Evolutionary conservation across 2,113 vertebrate genomes (phyloP).

Genomic region (Pseudolaguvia tuberculata): DNA sequence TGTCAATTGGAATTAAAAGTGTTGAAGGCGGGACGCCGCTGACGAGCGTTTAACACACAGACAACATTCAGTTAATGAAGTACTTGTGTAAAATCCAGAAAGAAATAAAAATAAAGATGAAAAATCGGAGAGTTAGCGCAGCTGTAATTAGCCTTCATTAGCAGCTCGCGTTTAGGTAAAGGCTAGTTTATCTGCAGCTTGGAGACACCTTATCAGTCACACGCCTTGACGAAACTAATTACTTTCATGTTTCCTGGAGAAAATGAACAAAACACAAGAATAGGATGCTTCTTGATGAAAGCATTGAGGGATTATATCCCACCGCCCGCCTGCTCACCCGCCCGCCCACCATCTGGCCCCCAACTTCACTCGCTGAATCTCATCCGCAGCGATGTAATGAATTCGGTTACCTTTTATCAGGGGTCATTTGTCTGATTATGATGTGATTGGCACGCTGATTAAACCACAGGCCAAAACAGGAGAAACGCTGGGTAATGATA

Average conservation of each 20-base stretch:
- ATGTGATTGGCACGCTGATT: slow-evolving; percentile 23
- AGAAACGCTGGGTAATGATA: not conserved
- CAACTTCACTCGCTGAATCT: not conserved
- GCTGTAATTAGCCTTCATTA: slow-evolving; percentile 20
- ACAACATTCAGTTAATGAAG: slow-evolving; percentile 7
- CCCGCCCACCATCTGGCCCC: too few species aligned
- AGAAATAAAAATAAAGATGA: not conserved
- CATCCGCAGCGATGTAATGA: slow-evolving; percentile 10
- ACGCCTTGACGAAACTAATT: slow-evolving; percentile 39
- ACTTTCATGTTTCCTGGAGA: slow-evolving; percentile 22
- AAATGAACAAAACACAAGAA: slow-evolving; percentile 25
- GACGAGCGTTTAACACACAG: slow-evolving; percentile 23
- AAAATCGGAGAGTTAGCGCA: not conserved
- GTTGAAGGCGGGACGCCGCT: slow-evolving; percentile 35
- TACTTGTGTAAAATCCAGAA: not conserved
- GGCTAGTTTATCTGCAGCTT: slow-evolving; percentile 31
- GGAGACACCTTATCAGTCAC: slow-evolving; percentile 40
- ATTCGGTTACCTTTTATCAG: slow-evolving; percentile 17
- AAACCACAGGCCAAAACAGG: not conserved
- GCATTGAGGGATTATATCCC: slow-evolving; percentile 4
- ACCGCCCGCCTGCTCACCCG: not conserved
- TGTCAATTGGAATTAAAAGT: slow-evolving; percentile 72
- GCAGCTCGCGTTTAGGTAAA: not conserved
- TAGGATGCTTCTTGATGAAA: slow-evolving; percentile 24
- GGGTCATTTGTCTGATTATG: slow-evolving; percentile 34